phyloP scores from a whole-genome alignment of 2,888 invertebrate genomes.

The Elysia crispata region DNA sequence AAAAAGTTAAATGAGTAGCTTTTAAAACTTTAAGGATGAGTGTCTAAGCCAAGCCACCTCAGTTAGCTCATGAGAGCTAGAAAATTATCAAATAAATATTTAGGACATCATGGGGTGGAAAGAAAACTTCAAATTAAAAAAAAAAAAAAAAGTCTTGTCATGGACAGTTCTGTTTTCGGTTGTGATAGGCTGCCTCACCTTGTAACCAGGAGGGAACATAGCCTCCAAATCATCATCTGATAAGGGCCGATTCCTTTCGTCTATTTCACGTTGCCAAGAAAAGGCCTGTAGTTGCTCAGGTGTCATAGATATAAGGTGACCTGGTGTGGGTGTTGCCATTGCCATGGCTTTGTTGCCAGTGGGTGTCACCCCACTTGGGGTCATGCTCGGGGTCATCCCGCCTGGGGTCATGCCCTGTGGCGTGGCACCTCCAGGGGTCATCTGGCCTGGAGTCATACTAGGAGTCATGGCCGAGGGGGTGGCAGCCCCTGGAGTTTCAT shows the following conservation, averaged over 20 bases:
- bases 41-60: too few relatives aligned
- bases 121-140: too few relatives aligned
- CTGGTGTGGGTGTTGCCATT: conserved; percentile 97
- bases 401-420: conserved; percentile 72
- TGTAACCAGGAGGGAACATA: conserved; percentile 98
- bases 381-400: conserved; percentile 76
- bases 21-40: too few relatives aligned
- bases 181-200: conserved; percentile 81
- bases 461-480: conserved; percentile 77
- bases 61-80: too few relatives aligned
- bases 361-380: conserved; percentile 78
- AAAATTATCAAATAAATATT: too few relatives aligned
- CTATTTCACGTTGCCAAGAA: conserved; percentile 98
- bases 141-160: too few relatives aligned
- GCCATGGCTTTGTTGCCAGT: conserved; percentile 93
- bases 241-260: conserved; percentile 96
- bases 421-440: conserved; percentile 74
- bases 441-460: conserved; percentile 80
- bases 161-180: neutral
- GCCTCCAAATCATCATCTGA: conserved; percentile 98
- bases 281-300: conserved; percentile 99
- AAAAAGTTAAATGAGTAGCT: too few relatives aligned
- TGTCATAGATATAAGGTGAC: conserved; percentile 97
- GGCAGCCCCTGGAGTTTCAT: conserved; percentile 91
- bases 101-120: too few relatives aligned